Conservation (phyloP, 2,113 vertebrate genomes). For the Gavialis gangeticus region DNA sequence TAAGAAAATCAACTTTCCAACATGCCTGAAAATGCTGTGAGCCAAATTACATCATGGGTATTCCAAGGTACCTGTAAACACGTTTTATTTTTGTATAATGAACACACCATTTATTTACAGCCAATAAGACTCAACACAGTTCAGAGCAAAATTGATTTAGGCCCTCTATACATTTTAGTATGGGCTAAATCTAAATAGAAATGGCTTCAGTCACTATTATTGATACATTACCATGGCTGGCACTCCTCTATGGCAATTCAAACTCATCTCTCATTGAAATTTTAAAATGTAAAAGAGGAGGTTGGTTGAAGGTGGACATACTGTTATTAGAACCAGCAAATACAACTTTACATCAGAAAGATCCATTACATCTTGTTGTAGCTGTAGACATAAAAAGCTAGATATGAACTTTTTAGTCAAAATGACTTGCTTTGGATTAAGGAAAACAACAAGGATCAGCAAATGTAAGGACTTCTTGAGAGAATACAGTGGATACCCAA, state of each 20-base stretch:
- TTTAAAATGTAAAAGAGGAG: neutral
- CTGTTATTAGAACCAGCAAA: too few relatives aligned
- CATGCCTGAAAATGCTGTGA: fast-evolving
- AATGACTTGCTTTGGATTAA: neutral
- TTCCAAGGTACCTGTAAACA: too few relatives aligned
- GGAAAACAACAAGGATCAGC: neutral
- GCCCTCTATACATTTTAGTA: too few relatives aligned
- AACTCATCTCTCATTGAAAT: neutral
- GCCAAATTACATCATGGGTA: too few relatives aligned
- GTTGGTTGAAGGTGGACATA: neutral
- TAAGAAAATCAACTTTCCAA: neutral
- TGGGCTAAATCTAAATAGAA: neutral
- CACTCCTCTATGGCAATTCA: fast-evolving
- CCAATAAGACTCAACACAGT: too few relatives aligned
- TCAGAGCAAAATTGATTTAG: too few relatives aligned
- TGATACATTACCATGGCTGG: neutral
- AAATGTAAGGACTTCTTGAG: neutral
- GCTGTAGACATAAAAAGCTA: neutral
- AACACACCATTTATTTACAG: too few relatives aligned
- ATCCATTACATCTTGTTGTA: too few relatives aligned
- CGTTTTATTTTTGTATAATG: too few relatives aligned
- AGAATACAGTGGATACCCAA: neutral
- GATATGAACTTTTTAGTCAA: neutral
- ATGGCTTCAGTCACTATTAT: neutral
- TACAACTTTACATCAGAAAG: too few relatives aligned